Evolutionary conservation across 2,888 invertebrate genomes (phyloP), one percentile per base, ranked within the genome.

Genomic region (Polyommatus icarus): DNA sequence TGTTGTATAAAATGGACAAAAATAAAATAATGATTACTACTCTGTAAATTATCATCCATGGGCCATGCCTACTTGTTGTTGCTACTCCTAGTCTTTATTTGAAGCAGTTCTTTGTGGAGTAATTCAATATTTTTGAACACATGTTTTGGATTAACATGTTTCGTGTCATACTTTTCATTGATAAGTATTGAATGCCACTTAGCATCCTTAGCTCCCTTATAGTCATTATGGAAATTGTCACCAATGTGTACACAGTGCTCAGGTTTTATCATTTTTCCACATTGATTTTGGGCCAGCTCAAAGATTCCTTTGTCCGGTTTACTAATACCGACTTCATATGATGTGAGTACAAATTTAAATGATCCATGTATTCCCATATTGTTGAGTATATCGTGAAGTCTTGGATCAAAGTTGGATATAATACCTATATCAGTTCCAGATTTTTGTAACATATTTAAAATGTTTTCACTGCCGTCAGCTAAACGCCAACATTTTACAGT

Each of bases 321-420:
- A 83, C 96, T 96, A 79, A 92, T 92, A 50, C 96, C 96, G 76
- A 95, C 95, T 76, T 96, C 95, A 85, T 98, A 97, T 0, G 98
- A 98, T 6, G 96, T 96, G 15, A 98, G 81, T 72, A 98, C 94
- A 91, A 98, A 98, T 81, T 97, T 95, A 89, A 99, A 98, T 86
- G 96, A 96, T 77, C 96, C 91, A 76, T 94, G 87, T n/a, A 98
- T 88, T 78, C 95, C 95, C 59, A 96, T 93, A 83, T 96, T 96
- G 18, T 90, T 83, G 77, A 99, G 92, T 80, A 98, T 95, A 6
- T 94, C 91, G 79, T 95, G 94, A 2, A 99, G 91, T 50, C 98
- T 95, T 50, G 97, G 97, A 91, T 99, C 99, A 91, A 97, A 98
- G 90, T 99, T 99, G 7, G 98, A 98, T 82, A 99, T 96, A 0